phyloP scores from a whole-genome alignment of 2,113 vertebrate species.

The Periophthalmodon schlosseri region DNA sequence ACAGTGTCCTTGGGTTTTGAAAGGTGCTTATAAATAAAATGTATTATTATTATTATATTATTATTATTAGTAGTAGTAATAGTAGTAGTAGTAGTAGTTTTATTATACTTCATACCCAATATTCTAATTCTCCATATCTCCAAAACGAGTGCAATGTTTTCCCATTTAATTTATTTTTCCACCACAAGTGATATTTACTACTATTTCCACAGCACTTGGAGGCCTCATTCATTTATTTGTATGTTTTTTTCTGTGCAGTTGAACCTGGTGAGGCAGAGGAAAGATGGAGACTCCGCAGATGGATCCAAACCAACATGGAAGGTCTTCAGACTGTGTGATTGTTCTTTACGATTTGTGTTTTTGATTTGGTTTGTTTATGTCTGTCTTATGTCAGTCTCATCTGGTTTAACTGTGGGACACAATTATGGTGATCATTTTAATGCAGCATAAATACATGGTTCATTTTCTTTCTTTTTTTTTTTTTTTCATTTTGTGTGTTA shows the following conservation, averaged over 20 bases:
- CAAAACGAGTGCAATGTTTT: too few species aligned
- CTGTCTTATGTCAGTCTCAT: slow-evolving; percentile 7
- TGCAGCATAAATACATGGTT: background rate
- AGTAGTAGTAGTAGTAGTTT: too few species aligned
- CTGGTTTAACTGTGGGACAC: background rate
- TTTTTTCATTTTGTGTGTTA: too few species aligned
- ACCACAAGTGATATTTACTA: background rate
- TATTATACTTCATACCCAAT: too few species aligned
- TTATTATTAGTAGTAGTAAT: too few species aligned
- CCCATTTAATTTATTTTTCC: too few species aligned
- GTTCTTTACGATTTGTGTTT: slow-evolving; percentile 52
- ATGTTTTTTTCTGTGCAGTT: slow-evolving; percentile 64
- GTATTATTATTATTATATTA: too few species aligned
- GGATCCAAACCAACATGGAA: slow-evolving; percentile 81
- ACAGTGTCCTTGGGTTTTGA: too few species aligned
- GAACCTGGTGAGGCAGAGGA: slow-evolving; percentile 73
- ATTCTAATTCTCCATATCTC: too few species aligned
- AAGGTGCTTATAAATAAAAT: too few species aligned
- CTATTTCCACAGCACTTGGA: background rate
- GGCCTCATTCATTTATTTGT: background rate
- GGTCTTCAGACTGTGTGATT: slow-evolving; percentile 69
- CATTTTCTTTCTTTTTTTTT: too few species aligned
- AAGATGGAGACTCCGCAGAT: slow-evolving; percentile 75
- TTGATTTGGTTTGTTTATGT: slow-evolving; percentile 22
- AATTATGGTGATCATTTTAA: slow-evolving; percentile 2